These are phyloP conservation scores for Myrmecophaga tridactyla DNA, from an alignment of 2,113 vertebrate species.

Conservation along the genomic window DNA sequence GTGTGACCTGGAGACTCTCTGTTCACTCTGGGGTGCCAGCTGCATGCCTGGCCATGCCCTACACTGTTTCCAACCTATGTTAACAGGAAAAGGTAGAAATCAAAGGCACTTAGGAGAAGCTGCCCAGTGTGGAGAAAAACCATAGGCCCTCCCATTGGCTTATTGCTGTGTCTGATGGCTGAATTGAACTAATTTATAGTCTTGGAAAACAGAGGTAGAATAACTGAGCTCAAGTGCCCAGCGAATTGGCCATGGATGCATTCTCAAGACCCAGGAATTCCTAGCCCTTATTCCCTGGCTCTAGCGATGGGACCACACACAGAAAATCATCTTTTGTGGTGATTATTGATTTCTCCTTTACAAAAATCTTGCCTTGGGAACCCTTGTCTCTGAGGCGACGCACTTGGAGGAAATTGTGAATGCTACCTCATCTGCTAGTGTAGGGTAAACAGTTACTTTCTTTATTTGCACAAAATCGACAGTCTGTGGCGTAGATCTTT, in stretches of 20 bases:
- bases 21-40: neutral
- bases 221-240: neutral
- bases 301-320: conserved; percentile 36
- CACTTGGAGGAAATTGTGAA: neutral
- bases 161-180: neutral
- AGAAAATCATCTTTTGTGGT: conserved; percentile 52
- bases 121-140: neutral
- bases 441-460: conserved; percentile 34
- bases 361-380: conserved; percentile 52
- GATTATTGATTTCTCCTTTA: conserved; percentile 45
- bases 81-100: neutral
- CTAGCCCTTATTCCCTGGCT: neutral
- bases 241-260: neutral
- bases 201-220: neutral
- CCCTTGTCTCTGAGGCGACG: neutral
- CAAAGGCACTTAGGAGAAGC: conserved; percentile 25
- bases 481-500: neutral
- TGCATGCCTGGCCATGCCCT: neutral
- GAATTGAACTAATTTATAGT: neutral
- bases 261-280: conserved; percentile 34
- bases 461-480: conserved; percentile 36
- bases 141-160: neutral
- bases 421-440: neutral
- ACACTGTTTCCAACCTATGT: neutral
- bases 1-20: neutral